A percentile compares a stretch with the other conserved stretches of the same genome.
These are phyloP conservation scores for Spheniscus humboldti DNA, from an alignment of 2,797 vertebrate species.

Conservation along the genomic window DNA sequence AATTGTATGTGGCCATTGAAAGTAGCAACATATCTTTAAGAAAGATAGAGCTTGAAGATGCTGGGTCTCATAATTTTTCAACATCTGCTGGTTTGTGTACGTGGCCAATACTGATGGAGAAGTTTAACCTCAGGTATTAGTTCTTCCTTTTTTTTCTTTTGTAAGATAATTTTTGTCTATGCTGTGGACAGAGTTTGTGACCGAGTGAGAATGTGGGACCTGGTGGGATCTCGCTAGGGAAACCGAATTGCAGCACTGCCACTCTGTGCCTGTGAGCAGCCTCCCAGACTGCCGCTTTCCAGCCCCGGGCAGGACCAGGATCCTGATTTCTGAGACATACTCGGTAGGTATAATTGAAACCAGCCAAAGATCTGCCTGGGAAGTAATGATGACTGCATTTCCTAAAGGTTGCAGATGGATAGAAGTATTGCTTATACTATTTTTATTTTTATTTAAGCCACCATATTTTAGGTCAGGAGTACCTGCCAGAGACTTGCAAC, in stretches of 20 bases:
- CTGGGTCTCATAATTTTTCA: background rate
- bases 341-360: background rate
- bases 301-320: background rate
- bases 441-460: background rate
- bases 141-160: background rate
- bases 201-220: background rate
- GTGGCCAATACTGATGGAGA: background rate
- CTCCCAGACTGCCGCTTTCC: background rate
- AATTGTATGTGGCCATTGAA: too few relatives aligned
- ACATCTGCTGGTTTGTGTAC: accelerated
- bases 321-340: background rate
- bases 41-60: background rate
- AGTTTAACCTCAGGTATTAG: background rate
- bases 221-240: background rate
- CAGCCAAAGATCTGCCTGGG: background rate
- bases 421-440: background rate
- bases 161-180: background rate
- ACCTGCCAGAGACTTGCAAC: background rate
- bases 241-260: too few relatives aligned
- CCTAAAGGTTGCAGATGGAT: background rate
- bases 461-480: background rate
- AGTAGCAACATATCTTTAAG: background rate
- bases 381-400: background rate
- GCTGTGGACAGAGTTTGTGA: background rate
- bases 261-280: background rate